Evolutionary conservation across 2,888 invertebrate genomes (phyloP).

Genomic region (Microchrysa polita): DNA sequence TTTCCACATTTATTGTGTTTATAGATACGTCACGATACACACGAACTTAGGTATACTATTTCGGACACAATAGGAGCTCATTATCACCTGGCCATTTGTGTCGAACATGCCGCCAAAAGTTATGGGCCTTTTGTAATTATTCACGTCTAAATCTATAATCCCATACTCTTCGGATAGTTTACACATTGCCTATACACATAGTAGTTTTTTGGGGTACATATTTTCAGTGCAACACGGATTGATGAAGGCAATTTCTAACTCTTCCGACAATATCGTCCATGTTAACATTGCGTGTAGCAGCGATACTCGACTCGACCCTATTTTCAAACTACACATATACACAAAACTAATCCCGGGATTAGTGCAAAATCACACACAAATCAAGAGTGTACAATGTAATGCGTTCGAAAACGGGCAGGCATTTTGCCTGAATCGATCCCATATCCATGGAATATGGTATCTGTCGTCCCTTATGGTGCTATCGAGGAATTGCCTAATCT

Average conservation of each 20-base stretch:
- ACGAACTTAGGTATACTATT: too few relatives aligned
- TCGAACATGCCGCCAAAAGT: constrained; percentile 27
- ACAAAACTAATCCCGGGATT: constrained; percentile 33
- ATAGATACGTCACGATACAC: constrained; percentile 23
- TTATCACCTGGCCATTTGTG: constrained; percentile 37
- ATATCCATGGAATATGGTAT: background rate
- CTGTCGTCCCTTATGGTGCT: constrained; percentile 31
- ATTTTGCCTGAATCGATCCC: too few relatives aligned
- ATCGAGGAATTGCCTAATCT: constrained; percentile 31
- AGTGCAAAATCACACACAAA: constrained; percentile 35
- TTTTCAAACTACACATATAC: constrained; percentile 13
- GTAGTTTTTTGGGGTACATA: background rate
- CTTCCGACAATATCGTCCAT: background rate
- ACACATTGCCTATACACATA: background rate
- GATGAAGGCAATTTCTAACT: constrained; percentile 4
- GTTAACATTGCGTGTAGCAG: too few relatives aligned
- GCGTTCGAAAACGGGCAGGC: background rate
- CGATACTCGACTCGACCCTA: constrained; percentile 30
- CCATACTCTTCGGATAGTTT: background rate
- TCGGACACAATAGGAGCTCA: constrained; percentile 21
- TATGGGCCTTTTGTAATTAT: constrained; percentile 2
- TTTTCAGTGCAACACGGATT: background rate
- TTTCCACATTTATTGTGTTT: background rate
- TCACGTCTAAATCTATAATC: background rate
- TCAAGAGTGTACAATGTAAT: constrained; percentile 11